These are phyloP conservation scores for Lithophane ornitopus DNA, from an alignment of 2,888 invertebrate species.

Conservation along the genomic window DNA sequence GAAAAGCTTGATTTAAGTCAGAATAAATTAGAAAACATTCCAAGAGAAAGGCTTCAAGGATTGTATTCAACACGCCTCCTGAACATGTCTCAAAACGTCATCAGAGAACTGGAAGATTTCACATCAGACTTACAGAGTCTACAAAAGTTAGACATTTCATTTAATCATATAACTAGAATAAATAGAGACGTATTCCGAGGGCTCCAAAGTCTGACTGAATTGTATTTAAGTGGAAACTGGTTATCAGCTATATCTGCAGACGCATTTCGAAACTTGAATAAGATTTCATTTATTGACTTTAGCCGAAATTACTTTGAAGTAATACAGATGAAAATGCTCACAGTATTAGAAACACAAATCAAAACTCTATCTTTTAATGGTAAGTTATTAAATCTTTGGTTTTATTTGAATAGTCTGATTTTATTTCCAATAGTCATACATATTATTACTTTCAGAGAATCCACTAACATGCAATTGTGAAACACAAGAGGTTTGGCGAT, in stretches of 20 bases:
- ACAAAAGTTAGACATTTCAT: conserved; percentile 95
- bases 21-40: conserved; percentile 95
- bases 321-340: conserved; percentile 94
- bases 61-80: conserved; percentile 93
- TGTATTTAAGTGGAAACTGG: conserved; percentile 95
- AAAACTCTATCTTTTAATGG: conserved; percentile 95
- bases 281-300: conserved; percentile 94
- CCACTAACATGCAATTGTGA: conserved; percentile 97
- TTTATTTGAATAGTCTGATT: not conserved
- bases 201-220: conserved; percentile 94
- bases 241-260: conserved; percentile 94
- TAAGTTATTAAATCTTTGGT: conserved; percentile 81
- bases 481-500: conserved; percentile 97
- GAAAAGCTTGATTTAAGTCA: conserved; percentile 95
- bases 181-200: conserved; percentile 94
- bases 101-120: conserved; percentile 95
- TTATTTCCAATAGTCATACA: conserved; percentile 19
- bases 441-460: conserved; percentile 92
- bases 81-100: conserved; percentile 95
- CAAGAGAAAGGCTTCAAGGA: conserved; percentile 96
- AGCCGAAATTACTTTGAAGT: conserved; percentile 96
- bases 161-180: conserved; percentile 95
- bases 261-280: conserved; percentile 94
- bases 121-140: conserved; percentile 94
- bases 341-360: conserved; percentile 95